Conservation (phyloP, 2,797 vertebrate species). For the Sebastes trivittatus region DNA sequence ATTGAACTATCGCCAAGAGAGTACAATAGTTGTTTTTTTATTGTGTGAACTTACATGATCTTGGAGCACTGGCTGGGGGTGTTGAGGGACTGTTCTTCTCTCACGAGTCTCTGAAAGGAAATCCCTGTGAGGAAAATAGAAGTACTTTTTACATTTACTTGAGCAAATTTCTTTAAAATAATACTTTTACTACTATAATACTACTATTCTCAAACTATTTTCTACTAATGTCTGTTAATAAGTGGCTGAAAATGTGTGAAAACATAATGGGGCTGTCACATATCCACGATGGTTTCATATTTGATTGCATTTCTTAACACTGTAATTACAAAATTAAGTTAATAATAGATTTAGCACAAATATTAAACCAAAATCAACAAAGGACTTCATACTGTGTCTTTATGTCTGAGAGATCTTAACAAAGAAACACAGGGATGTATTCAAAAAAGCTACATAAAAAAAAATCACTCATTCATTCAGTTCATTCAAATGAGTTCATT, state of each 20-base stretch:
- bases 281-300: not conserved
- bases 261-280: not conserved
- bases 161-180: too few species aligned
- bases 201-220: too few species aligned
- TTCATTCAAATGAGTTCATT: not conserved
- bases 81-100: slow-evolving; percentile 90
- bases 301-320: not conserved
- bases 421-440: too few species aligned
- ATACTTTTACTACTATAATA: too few species aligned
- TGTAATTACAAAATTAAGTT: not conserved
- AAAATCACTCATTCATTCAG: slow-evolving; percentile 4
- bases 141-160: not conserved
- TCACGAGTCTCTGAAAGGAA: slow-evolving; percentile 93
- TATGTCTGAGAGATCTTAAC: too few species aligned
- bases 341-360: not conserved
- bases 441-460: not conserved
- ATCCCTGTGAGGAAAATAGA: slow-evolving; percentile 83
- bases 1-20: not conserved
- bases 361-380: not conserved
- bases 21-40: not conserved
- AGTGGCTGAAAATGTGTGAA: not conserved
- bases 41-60: slow-evolving; percentile 85
- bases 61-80: slow-evolving; percentile 81
- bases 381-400: not conserved
- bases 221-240: too few species aligned